Percentiles rank a stretch among this genome's conserved stretches.
Evolutionary conservation across 1,140 invertebrate genomes (phyloP).

Genomic region (Papilio aristodemus): DNA sequence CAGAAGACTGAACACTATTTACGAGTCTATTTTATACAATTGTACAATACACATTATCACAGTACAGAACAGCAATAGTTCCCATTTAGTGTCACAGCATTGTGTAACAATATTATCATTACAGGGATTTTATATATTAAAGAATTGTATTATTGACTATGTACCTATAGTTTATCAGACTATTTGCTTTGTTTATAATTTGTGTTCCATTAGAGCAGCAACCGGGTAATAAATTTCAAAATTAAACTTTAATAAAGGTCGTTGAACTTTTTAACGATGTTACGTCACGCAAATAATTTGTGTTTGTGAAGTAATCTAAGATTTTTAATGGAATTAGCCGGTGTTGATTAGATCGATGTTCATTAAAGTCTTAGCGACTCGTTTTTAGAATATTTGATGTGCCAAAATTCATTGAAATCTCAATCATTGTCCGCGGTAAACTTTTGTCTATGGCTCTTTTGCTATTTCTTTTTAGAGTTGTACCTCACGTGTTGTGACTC

Average conservation of each 20-base stretch:
- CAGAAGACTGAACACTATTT: constrained; percentile 80
- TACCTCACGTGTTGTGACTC: constrained; percentile 55
- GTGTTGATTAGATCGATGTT: constrained; percentile 46
- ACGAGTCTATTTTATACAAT: constrained; percentile 78
- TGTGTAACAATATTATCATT: constrained; percentile 78
- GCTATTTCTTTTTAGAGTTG: constrained; percentile 28
- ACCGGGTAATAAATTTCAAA: constrained; percentile 37
- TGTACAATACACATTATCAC: constrained; percentile 72
- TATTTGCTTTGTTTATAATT: constrained; percentile 61
- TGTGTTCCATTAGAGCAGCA: constrained; percentile 48
- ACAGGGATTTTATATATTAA: constrained; percentile 80
- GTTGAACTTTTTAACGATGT: constrained; percentile 43
- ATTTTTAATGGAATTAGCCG: constrained; percentile 37
- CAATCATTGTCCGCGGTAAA: constrained; percentile 40
- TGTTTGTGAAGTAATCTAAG: constrained; percentile 49
- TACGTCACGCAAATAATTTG: constrained; percentile 44
- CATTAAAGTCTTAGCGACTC: constrained; percentile 43
- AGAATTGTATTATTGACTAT: constrained; percentile 73
- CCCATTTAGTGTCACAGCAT: constrained; percentile 72
- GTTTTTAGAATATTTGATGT: constrained; percentile 60
- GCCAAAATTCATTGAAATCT: constrained; percentile 54
- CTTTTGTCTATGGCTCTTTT: constrained; percentile 34
- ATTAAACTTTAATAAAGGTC: constrained; percentile 29
- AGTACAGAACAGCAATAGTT: constrained; percentile 56
- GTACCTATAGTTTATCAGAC: constrained; percentile 74